Evolutionary conservation across 1,140 invertebrate species (phyloP).

Genomic region (Forficula auricularia): DNA sequence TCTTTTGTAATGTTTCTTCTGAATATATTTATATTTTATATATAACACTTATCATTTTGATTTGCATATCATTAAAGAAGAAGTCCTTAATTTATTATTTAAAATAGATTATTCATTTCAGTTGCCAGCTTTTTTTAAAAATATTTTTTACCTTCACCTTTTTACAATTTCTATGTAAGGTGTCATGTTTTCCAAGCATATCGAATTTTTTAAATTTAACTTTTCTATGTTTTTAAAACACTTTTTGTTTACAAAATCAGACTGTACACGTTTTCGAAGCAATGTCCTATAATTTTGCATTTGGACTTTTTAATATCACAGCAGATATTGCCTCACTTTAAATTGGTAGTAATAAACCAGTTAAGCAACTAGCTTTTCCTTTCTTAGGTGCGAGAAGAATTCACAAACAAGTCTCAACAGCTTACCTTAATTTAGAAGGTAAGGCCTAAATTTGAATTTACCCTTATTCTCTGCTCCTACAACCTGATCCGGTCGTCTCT

Average conservation of each 20-base stretch:
- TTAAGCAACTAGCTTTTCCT: conserved; percentile 1
- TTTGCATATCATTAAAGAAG: too few species aligned
- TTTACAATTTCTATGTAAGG: neutral
- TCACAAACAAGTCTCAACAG: conserved; percentile 38
- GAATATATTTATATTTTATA: too few species aligned
- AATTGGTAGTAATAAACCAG: conserved; percentile 25
- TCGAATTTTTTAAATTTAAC: neutral
- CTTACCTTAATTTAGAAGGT: conserved; percentile 44
- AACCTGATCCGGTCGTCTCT: too few species aligned
- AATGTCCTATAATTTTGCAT: conserved; percentile 3
- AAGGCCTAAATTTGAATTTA: conserved; percentile 5
- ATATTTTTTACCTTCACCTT: too few species aligned
- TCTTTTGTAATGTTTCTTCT: too few species aligned
- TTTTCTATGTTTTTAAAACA: neutral
- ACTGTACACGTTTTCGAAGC: neutral
- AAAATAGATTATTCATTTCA: too few species aligned
- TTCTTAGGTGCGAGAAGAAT: conserved; percentile 35
- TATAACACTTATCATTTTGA: too few species aligned
- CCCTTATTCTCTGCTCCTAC: too few species aligned
- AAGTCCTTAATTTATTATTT: too few species aligned
- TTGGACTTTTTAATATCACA: neutral
- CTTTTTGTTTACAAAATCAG: too few species aligned
- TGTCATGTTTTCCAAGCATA: neutral
- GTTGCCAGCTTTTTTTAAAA: too few species aligned
- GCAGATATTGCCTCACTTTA: conserved; percentile 8